Evolutionary conservation across 1,140 invertebrate species (phyloP), one percentile per base, ranked within the genome.

Genomic region (Zelostemma sp.): DNA sequence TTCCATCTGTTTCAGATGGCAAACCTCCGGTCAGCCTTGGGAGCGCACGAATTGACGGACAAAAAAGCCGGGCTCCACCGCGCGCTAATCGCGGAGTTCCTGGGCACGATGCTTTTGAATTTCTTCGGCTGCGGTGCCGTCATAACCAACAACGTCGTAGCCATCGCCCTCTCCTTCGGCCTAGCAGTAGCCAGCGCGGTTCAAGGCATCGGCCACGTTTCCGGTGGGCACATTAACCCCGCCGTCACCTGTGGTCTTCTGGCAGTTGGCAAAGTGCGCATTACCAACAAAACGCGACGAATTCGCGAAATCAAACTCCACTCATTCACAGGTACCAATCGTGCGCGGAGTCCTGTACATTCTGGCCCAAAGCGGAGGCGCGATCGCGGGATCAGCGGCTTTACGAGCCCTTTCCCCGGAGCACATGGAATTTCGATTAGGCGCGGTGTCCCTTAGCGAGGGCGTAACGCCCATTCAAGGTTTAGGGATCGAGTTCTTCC

Each of bases 211-310:
- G 94, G 93, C 1, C 95, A 97, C 80, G 88, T 97, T 18, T 95
- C 93, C 49, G 96, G 96, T 0, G 95, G 93, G 17, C 95, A 97
- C 79, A 88, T 97, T 41, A 97, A 97, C 87, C 95, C 95, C 0
- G 95, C 95, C 0, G 94, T 97, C 9, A 96, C 95, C 0, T 84
- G 88, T 1, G 95, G 91, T 1, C 88, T 97, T 77, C 80, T 95
- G 19, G 90, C 91, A 5, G 91, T 92, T 14, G 92, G 94, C 12
- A 92, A 93, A 76, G 91, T 96, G 47, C 88, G 40, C 38, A 55
- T 21, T 6, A 43, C 25, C 25, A 28, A 28, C 3, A 28, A 28
- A 28, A 19, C 1, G 28, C 11, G 4, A 48, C 28, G 0, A 25
- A 18, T 3, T 25, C 16, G 15, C 21, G 17, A 18, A 9, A 11